Evolutionary conservation across 2,113 vertebrate species (phyloP), one percentile per base, ranked within the genome.

Genomic region (Dipodomys ordii): DNA sequence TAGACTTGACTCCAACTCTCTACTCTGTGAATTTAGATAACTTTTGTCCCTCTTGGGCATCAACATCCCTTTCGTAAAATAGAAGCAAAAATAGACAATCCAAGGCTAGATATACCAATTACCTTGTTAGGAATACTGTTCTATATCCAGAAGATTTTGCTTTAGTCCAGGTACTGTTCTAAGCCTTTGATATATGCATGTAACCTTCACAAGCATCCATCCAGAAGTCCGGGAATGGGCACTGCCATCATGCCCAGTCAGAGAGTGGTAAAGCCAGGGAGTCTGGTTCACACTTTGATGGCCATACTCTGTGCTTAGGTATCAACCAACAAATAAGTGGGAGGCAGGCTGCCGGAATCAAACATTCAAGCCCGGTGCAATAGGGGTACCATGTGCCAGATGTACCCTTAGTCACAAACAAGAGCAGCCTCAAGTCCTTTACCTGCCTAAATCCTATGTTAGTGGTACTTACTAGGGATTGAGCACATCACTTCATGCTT

Each of bases 61-160:
- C 28, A 1, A 0, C 46, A 73, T 88, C 67, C 86, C 83, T 65
- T 83, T 27, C 53, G 18, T 32, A 71, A 90, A 11, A n/a, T 19
- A 44, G 82, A 76, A 57, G 4, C 64, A 60, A 83, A 93, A 94
- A 62, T 49, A 85, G 84, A 80, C 71, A 83, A 72, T 22, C n/a
- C 13, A 20, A 92, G 32, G 76, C 39, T 27, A 72, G 16, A 28
- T 84, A 82, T 73, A 10, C 20, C 1, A 0, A 11, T n/a, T 53
- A 3, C 44, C 46, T 87, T n/a, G 44, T 16, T 35, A 35, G 83
- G 69, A n/a, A 83, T 22, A 57, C 0, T 0, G 72, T 35, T 91
- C 81, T 87, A 7, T 71, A 77, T 64, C 32, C 68, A 25, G 44
- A 25, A 76, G 83, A 71, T 76, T 11, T 83, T 6, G 15, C 28